phyloP scores from a whole-genome alignment of 2,797 vertebrate species.

The Pangasius sanitwongsei region DNA sequence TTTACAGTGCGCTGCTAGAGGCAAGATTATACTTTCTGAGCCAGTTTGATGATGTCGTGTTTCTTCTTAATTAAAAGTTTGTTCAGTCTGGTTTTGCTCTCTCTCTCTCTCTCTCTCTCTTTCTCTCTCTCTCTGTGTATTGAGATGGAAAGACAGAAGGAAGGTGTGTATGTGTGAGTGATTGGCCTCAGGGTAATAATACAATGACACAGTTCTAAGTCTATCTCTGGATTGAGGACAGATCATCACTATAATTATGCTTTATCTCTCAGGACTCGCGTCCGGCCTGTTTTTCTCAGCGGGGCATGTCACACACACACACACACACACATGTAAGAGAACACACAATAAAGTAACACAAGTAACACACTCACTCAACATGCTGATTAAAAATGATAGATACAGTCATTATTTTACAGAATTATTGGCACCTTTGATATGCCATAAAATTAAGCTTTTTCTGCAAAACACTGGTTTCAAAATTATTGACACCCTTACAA shows the following conservation, averaged over 20 bases:
- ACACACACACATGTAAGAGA: slow-evolving; percentile 43
- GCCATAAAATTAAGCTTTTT: neutral
- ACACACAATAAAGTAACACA: slow-evolving; percentile 62
- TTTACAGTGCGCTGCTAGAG: slow-evolving; percentile 1
- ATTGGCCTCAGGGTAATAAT: slow-evolving; percentile 73
- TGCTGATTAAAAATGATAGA: neutral
- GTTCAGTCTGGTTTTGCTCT: slow-evolving; percentile 39
- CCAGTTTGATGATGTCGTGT: slow-evolving; percentile 30
- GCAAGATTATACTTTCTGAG: slow-evolving; percentile 2
- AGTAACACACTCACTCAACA: neutral
- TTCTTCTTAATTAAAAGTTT: slow-evolving; percentile 41
- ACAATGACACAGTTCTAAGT: slow-evolving; percentile 80
- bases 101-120: slow-evolving; percentile 33
- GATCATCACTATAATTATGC: slow-evolving; percentile 78
- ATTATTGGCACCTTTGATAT: neutral
- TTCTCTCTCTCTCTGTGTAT: slow-evolving; percentile 49
- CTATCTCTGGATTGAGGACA: slow-evolving; percentile 84
- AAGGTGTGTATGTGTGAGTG: slow-evolving; percentile 54
- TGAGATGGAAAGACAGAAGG: slow-evolving; percentile 55
- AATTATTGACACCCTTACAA: neutral
- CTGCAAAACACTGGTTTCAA: neutral
- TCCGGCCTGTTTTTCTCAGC: slow-evolving; percentile 62
- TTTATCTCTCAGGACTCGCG: slow-evolving; percentile 73
- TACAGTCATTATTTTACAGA: neutral
- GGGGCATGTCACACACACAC: slow-evolving; percentile 34